phyloP scores from a whole-genome alignment of 2,797 vertebrate species.

The Streptopelia turtur region DNA sequence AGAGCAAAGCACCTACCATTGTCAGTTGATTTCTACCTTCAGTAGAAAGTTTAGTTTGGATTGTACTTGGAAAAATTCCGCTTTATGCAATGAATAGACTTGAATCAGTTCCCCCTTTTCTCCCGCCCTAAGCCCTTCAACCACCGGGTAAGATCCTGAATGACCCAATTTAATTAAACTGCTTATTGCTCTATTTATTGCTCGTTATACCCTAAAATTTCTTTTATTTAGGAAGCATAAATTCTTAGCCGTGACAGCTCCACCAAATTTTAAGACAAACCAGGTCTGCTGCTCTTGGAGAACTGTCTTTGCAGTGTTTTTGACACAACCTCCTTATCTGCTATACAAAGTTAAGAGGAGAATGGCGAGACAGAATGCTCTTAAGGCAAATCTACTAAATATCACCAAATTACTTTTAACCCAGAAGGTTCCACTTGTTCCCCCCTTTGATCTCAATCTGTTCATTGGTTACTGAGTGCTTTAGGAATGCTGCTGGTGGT shows the following conservation, averaged over 20 bases:
- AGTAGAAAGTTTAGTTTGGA: not conserved
- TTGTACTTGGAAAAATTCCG: not conserved
- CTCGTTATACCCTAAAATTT: constrained; percentile 7
- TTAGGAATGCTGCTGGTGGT: constrained; percentile 32
- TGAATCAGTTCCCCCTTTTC: not conserved
- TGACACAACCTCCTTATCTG: constrained; percentile 51
- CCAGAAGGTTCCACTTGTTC: not conserved
- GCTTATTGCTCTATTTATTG: constrained; percentile 72
- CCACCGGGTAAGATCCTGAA: not conserved
- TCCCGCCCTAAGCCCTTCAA: not conserved
- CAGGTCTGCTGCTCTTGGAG: constrained; percentile 38
- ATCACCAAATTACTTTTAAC: constrained; percentile 24
- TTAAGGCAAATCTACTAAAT: constrained; percentile 31
- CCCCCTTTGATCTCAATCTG: not conserved
- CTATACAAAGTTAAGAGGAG: constrained; percentile 13
- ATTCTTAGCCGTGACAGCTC: not conserved
- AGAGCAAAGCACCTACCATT: constrained; percentile 1
- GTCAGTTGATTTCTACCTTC: not conserved
- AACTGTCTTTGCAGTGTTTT: constrained; percentile 32
- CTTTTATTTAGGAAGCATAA: constrained; percentile 13
- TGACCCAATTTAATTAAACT: not conserved
- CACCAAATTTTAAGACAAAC: not conserved
- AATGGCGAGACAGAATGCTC: constrained; percentile 23
- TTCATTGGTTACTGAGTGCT: not conserved
- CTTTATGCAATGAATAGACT: not conserved